Evolutionary conservation across 2,113 vertebrate genomes (phyloP), one percentile per base, ranked within the genome.

Genomic region (Sturnus vulgaris): DNA sequence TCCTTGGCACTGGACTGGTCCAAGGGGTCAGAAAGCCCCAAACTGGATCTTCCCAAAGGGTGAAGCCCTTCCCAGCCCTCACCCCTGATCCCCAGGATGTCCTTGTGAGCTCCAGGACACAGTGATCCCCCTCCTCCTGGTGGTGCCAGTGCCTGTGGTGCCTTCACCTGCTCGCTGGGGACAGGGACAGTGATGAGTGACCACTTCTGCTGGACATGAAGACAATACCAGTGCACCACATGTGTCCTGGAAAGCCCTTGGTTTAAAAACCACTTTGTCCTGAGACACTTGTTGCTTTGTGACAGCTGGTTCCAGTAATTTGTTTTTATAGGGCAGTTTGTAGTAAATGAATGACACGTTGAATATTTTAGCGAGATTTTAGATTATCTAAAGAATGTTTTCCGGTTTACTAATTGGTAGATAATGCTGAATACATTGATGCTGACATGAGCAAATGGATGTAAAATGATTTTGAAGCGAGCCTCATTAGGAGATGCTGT

Each of bases 371-470:
- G 96, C 40, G 97, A 96, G 96, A 96, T 97, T 98, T 98, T 86
- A 97, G 97, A 97, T 98, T 96, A 98, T 98, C 97, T 97, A 81
- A 98, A 98, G 97, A 96, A 98, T 98, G 97, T 97, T 98, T 98
- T 98, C 97, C 11, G 86, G 90, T 97, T 97, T 98, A 96, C 98
- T 98, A 98, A 98, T 98, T 98, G 98, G 97, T 97, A 97, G 97
- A 97, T 98, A 98, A 98, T 97, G 97, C 96, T 40, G 95, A 94
- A 90, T 97, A 98, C 98, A 98, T 98, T 97, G 97, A 97, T 98
- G 97, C 97, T 98, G 98, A 98, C 98, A 97, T n/a, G 97, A 97
- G 98, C 97, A 98, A 98, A 98, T 98, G 97, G 96, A 96, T 98
- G 97, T 97, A 92, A 98, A 98, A 98, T 97, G 96, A 90, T 97